A percentile compares a stretch with the other conserved stretches of the same genome.
These are phyloP conservation scores for Amblyornis subalaris DNA, from an alignment of 2,113 vertebrate genomes.

Conservation along the genomic window DNA sequence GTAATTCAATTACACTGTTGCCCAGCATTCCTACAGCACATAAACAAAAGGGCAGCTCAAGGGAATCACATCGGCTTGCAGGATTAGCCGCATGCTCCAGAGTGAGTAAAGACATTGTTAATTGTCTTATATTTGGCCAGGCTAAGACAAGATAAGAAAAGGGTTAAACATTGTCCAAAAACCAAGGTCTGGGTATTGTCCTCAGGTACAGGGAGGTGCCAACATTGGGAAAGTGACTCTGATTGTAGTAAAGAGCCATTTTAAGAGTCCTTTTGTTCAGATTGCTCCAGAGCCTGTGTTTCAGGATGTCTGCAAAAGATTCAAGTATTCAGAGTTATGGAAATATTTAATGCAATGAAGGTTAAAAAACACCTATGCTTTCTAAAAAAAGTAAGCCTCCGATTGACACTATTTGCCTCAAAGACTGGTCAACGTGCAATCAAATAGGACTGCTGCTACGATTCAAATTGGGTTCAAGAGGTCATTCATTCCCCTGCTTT, in stretches of 20 bases:
- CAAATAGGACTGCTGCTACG: not conserved
- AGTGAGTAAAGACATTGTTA: not conserved
- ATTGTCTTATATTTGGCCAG: not conserved
- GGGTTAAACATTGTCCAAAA: constrained; percentile 5
- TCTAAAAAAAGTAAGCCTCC: not conserved
- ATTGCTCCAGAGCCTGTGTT: not conserved
- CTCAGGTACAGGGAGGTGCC: not conserved
- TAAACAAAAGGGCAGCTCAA: not conserved
- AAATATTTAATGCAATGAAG: not conserved
- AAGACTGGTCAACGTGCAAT: not conserved
- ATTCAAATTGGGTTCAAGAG: not conserved
- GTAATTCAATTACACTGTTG: not conserved
- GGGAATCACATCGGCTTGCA: not conserved
- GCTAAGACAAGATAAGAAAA: constrained; percentile 1
- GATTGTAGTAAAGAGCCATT: not conserved
- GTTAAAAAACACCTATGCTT: not conserved
- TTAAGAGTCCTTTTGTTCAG: not conserved
- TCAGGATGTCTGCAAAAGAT: not conserved
- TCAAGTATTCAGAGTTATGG: not conserved
- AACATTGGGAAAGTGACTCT: not conserved
- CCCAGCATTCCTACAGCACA: not conserved
- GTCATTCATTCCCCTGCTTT: not conserved
- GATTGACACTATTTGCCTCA: not conserved
- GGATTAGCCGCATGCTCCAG: not conserved
- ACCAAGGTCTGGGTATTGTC: not conserved